A percentile compares a stretch with the other conserved stretches of the same genome.
Conservation (phyloP, 2,113 vertebrate species). For the Pipa parva region DNA sequence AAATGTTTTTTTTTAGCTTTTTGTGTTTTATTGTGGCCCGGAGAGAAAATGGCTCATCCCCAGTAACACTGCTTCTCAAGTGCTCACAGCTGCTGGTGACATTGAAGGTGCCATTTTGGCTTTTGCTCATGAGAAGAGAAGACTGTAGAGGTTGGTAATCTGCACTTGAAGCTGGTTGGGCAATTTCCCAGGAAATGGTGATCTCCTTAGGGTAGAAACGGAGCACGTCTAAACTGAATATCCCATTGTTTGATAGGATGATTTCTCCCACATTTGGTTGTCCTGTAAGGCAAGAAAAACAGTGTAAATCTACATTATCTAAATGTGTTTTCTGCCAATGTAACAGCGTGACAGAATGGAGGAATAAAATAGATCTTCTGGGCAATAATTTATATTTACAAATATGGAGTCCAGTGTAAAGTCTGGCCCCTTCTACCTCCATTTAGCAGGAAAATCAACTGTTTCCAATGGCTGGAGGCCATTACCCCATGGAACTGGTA, state of each 20-base stretch:
- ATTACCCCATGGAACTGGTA: too few relatives aligned
- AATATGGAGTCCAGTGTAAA: too few relatives aligned
- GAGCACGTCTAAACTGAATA: conserved; percentile 1
- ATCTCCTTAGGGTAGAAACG: conserved; percentile 2
- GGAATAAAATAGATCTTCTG: too few relatives aligned
- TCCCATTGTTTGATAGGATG: background rate
- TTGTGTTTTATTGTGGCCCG: background rate
- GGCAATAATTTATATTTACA: too few relatives aligned
- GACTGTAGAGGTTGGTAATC: background rate
- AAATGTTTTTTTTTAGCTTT: background rate
- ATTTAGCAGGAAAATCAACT: too few relatives aligned
- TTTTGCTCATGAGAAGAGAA: background rate
- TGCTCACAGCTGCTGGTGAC: conserved; percentile 15
- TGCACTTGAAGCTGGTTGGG: background rate
- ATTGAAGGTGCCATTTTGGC: conserved; percentile 11
- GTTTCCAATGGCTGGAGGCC: too few relatives aligned
- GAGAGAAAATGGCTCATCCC: background rate
- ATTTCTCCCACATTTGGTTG: conserved; percentile 8
- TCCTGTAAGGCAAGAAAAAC: background rate
- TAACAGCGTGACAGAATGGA: too few relatives aligned
- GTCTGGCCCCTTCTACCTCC: too few relatives aligned
- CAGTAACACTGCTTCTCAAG: background rate
- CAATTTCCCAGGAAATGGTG: background rate
- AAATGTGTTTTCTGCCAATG: too few relatives aligned
- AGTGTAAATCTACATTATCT: too few relatives aligned